Conservation (phyloP, 2,113 vertebrate species). For the Prunella himalayana region DNA sequence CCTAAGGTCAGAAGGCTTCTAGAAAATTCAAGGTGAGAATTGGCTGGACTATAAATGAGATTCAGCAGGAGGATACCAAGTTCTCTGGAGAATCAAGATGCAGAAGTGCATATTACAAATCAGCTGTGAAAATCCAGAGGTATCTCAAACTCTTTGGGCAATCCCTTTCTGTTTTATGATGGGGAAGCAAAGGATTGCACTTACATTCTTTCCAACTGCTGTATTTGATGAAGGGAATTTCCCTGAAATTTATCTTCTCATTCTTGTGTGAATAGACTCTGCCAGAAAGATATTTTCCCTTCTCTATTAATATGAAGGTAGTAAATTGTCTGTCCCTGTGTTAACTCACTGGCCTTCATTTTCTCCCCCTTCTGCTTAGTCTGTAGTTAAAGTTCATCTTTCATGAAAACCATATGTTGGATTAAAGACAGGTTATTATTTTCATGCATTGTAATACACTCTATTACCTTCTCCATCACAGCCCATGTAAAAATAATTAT, state of each 20-base stretch:
- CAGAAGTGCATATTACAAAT: background rate
- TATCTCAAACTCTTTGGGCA: background rate
- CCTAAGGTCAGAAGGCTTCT: background rate
- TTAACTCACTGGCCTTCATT: background rate
- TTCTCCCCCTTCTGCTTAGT: background rate
- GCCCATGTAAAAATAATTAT: constrained; percentile 4
- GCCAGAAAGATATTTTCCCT: background rate
- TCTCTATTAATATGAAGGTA: background rate
- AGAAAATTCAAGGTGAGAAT: background rate
- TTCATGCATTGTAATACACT: constrained; percentile 2
- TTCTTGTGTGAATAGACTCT: background rate
- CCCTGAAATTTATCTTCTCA: background rate
- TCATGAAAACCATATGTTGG: constrained; percentile 7
- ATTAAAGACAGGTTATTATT: constrained; percentile 11
- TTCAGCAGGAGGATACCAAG: background rate
- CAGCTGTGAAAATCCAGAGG: background rate
- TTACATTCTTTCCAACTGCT: constrained; percentile 3
- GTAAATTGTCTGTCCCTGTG: constrained; percentile 12
- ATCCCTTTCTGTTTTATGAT: background rate
- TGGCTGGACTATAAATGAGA: background rate
- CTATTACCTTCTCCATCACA: constrained; percentile 14
- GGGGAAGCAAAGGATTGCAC: background rate
- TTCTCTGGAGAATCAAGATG: background rate
- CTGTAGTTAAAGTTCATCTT: constrained; percentile 17
- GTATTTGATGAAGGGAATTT: constrained; percentile 19